Conservation (phyloP, 2,113 vertebrate species). For the Hyaena hyaena region DNA sequence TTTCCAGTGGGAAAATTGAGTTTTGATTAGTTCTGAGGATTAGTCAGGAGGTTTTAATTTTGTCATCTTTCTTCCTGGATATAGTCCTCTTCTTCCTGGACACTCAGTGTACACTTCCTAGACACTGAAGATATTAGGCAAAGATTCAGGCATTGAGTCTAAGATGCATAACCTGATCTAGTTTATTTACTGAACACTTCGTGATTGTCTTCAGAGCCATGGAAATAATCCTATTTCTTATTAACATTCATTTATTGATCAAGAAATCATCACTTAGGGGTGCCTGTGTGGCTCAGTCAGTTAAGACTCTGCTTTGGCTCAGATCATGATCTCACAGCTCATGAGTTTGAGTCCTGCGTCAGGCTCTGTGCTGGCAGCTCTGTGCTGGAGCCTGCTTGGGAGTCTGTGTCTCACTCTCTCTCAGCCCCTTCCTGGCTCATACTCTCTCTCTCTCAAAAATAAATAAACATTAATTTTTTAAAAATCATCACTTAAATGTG, state of each 20-base stretch:
- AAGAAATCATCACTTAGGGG: neutral
- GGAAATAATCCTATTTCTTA: neutral
- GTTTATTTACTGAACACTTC: neutral
- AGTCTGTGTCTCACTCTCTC: too few species aligned
- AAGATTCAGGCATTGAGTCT: neutral
- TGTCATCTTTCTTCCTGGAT: slow-evolving; percentile 41
- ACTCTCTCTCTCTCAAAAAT: too few species aligned
- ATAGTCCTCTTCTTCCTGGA: neutral
- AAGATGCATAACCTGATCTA: neutral
- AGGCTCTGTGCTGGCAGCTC: too few species aligned
- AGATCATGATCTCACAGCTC: too few species aligned
- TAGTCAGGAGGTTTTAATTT: neutral
- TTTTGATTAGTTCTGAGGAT: slow-evolving; percentile 39
- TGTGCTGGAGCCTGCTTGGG: too few species aligned
- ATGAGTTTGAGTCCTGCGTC: too few species aligned
- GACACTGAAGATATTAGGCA: neutral
- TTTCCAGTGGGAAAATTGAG: slow-evolving; percentile 27
- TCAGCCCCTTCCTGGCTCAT: too few species aligned
- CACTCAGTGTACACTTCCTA: neutral
- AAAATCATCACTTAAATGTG: neutral
- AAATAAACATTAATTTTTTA: too few species aligned
- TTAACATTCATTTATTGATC: neutral
- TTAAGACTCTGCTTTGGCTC: too few species aligned
- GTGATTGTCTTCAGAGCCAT: neutral
- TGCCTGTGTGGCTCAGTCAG: too few species aligned